A percentile compares a stretch with the other conserved stretches of the same genome.
These are phyloP conservation scores for Drosophila watanabei DNA, from an alignment of 1,140 invertebrate genomes.

Conservation along the genomic window DNA sequence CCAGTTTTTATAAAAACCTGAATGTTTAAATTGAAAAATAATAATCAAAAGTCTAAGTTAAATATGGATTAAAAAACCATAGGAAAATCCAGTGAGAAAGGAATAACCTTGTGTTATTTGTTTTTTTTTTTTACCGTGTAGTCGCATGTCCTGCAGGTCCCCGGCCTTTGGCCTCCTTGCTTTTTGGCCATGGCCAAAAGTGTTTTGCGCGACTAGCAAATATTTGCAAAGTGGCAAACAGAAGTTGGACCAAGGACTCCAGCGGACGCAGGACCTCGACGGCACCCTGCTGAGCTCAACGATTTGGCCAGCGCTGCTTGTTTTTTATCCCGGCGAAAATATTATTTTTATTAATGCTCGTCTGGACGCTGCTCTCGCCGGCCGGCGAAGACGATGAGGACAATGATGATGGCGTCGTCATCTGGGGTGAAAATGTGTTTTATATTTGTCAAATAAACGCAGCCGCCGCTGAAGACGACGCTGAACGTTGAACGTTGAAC, in stretches of 20 bases:
- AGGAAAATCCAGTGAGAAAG: neutral
- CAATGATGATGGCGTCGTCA: slow-evolving; percentile 45
- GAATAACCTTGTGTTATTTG: neutral
- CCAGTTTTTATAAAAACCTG: too few species aligned
- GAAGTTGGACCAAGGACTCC: slow-evolving; percentile 60
- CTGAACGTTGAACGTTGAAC: neutral
- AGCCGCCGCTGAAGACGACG: slow-evolving; percentile 24
- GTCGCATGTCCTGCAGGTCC: slow-evolving; percentile 39
- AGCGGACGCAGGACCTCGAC: neutral
- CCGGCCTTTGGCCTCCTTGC: slow-evolving; percentile 28
- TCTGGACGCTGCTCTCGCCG: slow-evolving; percentile 47
- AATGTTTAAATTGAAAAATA: neutral
- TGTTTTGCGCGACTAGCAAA: slow-evolving; percentile 77
- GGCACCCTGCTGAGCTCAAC: slow-evolving; percentile 65
- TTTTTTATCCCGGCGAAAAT: slow-evolving; percentile 60
- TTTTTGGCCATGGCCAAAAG: slow-evolving; percentile 52
- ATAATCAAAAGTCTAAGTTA: neutral
- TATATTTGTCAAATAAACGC: slow-evolving; percentile 81
- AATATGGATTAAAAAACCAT: neutral
- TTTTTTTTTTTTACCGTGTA: neutral
- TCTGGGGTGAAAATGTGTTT: slow-evolving; percentile 78
- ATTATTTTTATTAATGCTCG: slow-evolving; percentile 80
- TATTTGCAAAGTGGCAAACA: slow-evolving; percentile 79
- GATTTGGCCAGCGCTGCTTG: slow-evolving; percentile 44
- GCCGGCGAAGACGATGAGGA: slow-evolving; percentile 28